phyloP scores from a whole-genome alignment of 2,113 vertebrate species.

The Chamaetylas fuelleborni region DNA sequence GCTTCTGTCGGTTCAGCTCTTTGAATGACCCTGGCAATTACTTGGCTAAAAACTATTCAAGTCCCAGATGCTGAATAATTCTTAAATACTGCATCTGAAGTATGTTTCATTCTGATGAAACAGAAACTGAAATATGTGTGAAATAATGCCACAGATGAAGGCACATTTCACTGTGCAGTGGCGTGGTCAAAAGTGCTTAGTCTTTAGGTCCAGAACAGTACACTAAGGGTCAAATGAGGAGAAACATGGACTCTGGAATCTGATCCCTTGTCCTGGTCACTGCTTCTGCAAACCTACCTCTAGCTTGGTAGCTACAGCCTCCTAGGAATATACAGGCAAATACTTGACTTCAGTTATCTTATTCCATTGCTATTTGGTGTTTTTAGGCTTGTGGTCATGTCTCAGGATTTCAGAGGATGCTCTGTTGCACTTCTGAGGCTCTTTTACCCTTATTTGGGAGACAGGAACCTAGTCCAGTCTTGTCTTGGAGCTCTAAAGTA shows the following conservation, averaged over 20 bases:
- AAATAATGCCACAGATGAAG: not conserved
- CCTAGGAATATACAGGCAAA: not conserved
- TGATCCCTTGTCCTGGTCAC: not conserved
- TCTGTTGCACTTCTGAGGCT: not conserved
- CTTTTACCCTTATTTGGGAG: not conserved
- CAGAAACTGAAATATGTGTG: not conserved
- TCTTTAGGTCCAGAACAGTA: not conserved
- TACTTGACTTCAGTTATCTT: not conserved
- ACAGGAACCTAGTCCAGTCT: not conserved
- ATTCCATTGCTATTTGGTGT: not conserved
- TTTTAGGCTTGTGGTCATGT: not conserved
- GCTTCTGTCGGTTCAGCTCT: conserved; percentile 32
- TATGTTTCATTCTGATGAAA: not conserved
- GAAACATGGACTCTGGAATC: not conserved
- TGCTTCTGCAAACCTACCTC: not conserved
- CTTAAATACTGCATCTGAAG: not conserved
- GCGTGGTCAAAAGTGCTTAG: not conserved
- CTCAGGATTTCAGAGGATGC: not conserved
- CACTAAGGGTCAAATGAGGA: not conserved
- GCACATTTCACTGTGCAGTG: not conserved
- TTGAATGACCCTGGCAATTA: conserved; percentile 5
- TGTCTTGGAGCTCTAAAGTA: not conserved
- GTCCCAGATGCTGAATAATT: conserved; percentile 27
- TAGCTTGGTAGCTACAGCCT: not conserved
- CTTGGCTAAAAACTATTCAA: conserved; percentile 12